A percentile compares a stretch with the other conserved stretches of the same genome.
phyloP scores from a whole-genome alignment of 2,113 vertebrate species.

The Calyptommatus sinebrachiatus region DNA sequence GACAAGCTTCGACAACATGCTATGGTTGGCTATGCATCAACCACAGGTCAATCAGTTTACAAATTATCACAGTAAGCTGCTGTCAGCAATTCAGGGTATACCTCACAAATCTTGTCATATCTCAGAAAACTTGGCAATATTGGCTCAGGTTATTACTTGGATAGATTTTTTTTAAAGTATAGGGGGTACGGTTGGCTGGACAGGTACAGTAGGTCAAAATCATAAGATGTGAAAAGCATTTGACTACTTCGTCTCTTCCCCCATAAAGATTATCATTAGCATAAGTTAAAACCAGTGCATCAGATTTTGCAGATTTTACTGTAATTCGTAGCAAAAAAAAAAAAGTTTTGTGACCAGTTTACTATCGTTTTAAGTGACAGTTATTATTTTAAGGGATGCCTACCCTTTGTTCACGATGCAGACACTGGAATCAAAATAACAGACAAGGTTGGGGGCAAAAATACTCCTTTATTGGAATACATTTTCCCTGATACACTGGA shows the following conservation, averaged over 20 bases:
- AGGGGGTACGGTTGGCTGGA: too few species aligned
- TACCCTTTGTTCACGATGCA: slow-evolving; percentile 11
- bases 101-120: too few species aligned
- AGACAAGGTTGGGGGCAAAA: slow-evolving; percentile 6
- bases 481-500: neutral
- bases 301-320: neutral
- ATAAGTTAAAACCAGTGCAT: neutral
- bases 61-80: too few species aligned
- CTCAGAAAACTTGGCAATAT: too few species aligned
- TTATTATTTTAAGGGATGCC: slow-evolving; percentile 19
- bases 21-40: too few species aligned
- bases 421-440: slow-evolving; percentile 24
- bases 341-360: neutral
- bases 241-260: neutral
- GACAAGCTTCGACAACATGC: too few species aligned
- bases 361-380: neutral
- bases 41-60: too few species aligned
- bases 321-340: neutral
- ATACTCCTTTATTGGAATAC: slow-evolving; percentile 3
- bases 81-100: too few species aligned
- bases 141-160: too few species aligned
- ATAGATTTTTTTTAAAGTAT: too few species aligned
- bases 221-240: neutral
- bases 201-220: too few species aligned
- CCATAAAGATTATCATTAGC: neutral